Conservation (phyloP, 2,888 invertebrate species). For the Scaptomyza caliginosa region DNA sequence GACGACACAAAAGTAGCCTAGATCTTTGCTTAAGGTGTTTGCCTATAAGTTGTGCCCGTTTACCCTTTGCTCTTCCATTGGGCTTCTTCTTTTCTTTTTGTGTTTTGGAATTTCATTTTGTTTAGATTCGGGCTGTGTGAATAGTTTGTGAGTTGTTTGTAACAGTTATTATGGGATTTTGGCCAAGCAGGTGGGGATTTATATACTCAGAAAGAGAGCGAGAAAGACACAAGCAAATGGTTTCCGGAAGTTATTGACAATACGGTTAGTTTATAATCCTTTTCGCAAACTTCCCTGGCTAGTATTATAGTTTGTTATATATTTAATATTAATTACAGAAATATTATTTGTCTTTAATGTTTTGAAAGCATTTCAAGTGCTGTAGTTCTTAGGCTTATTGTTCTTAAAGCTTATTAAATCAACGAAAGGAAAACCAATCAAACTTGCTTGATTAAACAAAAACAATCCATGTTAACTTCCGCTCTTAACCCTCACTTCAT, state of each 20-base stretch:
- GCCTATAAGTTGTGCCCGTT: not conserved
- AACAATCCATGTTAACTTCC: not conserved
- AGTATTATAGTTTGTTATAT: not conserved
- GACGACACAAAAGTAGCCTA: constrained; percentile 66
- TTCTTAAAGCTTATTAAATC: too few species aligned
- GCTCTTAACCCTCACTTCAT: not conserved
- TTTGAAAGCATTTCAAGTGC: too few species aligned
- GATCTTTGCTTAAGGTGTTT: constrained; percentile 24
- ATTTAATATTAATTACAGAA: not conserved
- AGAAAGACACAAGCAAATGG: not conserved
- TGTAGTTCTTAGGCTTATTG: not conserved
- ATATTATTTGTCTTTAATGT: not conserved
- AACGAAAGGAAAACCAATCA: too few species aligned
- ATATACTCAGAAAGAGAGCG: not conserved
- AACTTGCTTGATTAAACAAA: not conserved
- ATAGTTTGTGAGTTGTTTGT: constrained; percentile 42
- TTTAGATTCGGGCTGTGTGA: constrained; percentile 26
- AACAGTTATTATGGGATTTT: constrained; percentile 53
- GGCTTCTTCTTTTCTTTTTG: constrained; percentile 13
- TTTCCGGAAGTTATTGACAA: constrained; percentile 13
- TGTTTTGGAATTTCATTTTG: constrained; percentile 51
- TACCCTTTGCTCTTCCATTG: not conserved
- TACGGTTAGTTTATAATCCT: not conserved
- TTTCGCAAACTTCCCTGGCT: not conserved
- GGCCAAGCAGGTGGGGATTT: constrained; percentile 15